Base-by-base conservation (phyloP, 2,888 invertebrate genomes). In the Stenodera caucasica region DNA sequence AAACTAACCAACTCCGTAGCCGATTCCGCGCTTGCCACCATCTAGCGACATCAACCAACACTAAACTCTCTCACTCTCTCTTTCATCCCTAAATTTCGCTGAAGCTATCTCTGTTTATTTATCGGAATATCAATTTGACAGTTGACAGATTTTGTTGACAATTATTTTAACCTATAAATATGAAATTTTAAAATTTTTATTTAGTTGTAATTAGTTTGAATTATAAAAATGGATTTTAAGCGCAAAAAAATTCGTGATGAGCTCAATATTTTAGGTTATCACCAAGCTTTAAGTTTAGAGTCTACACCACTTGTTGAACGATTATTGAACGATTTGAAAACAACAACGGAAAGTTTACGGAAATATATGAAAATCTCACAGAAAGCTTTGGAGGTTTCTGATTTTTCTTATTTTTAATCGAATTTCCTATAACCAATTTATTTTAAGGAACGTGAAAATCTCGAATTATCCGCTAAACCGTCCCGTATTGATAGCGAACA, bases 331-430 rank as follows among this genome's bases (percentile, higher is more conserved):
- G 96, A 96, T 81, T 84, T 96, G 60, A 83, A 94, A 63, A 90
- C 91, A 77, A 94, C 94, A 8, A 95, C 94, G n/a, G 89, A 91
- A 69, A 93, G 90, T 75, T 82, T 95, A 57, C 89, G 92, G 74
- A 90, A 93, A 81, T 90, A 92, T 66, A 94, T 94, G 84, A 84
- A 88, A 63, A 81, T 91, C 69, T 88, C 91, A 6, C 86, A 88
- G 75, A 85, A 88, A 71, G 86, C 89, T 55, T 78, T 86, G 32
- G 85, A 88, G 82, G 88, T 88, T 77, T 69, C 64, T 64, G 2
- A 26, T 26, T 26, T 40, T 2, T 2, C 18, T 18, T 8, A 15
- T 15, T 26, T 26, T 26, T 18, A 26, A 51, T 37, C 52, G 53
- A 59, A 57, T 57, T 53, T n/a, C n/a, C 62, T 49, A 52, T 55